A percentile compares a stretch with the other conserved stretches of the same genome.
phyloP scores from a whole-genome alignment of 2,113 vertebrate species.

The Narcine bancroftii region DNA sequence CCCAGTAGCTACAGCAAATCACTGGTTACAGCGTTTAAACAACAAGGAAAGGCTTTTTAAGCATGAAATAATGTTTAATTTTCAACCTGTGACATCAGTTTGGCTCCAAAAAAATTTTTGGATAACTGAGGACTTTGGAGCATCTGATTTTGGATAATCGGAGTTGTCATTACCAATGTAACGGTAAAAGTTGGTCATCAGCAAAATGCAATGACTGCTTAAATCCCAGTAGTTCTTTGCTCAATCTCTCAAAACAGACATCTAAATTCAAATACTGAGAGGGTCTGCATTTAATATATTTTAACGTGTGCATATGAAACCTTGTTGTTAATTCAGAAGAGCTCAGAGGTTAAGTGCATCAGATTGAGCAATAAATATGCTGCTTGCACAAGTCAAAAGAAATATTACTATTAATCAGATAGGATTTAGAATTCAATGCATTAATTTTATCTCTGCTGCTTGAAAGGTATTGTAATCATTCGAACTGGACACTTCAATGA shows the following conservation, averaged over 20 bases:
- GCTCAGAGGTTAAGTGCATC: neutral
- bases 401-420: neutral
- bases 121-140: too few species aligned
- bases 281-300: neutral
- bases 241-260: slow-evolving; percentile 43
- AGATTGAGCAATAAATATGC: too few species aligned
- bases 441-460: neutral
- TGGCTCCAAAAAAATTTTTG: too few species aligned
- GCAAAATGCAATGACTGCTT: neutral
- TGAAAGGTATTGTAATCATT: neutral
- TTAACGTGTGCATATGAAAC: neutral
- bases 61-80: too few species aligned
- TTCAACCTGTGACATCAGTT: too few species aligned
- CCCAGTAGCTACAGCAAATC: too few species aligned
- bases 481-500: neutral
- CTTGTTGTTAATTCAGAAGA: neutral
- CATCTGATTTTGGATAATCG: too few species aligned
- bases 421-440: neutral
- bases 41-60: too few species aligned
- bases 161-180: neutral
- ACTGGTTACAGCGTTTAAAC: too few species aligned
- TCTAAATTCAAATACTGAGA: slow-evolving; percentile 46
- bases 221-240: neutral
- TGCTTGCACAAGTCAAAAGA: neutral
- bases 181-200: neutral